Evolutionary conservation across 1,140 invertebrate genomes (phyloP).

Genomic region (Heliconius himera): DNA sequence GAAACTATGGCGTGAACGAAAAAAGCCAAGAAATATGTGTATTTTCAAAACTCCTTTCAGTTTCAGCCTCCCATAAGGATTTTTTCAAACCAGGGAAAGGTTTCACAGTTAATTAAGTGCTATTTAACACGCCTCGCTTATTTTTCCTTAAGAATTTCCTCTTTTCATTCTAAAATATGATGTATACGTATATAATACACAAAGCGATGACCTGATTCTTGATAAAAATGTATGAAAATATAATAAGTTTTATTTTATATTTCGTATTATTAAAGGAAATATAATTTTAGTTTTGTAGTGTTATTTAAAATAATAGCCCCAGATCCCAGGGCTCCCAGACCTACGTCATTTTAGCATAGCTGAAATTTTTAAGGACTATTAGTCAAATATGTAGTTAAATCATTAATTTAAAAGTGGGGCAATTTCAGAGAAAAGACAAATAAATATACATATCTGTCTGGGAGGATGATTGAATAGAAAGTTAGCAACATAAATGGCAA

Average conservation of each 20-base stretch:
- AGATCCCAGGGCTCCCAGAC: too few species aligned
- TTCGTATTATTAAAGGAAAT: not conserved
- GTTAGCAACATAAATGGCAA: slow-evolving; percentile 5
- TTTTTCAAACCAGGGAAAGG: slow-evolving; percentile 7
- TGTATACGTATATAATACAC: not conserved
- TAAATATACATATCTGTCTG: too few species aligned
- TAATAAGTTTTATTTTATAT: not conserved
- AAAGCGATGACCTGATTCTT: slow-evolving; percentile 1
- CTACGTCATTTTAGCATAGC: too few species aligned
- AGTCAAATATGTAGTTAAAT: too few species aligned
- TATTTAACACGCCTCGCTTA: slow-evolving; percentile 10
- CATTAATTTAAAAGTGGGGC: too few species aligned
- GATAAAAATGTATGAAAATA: not conserved
- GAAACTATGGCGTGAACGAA: not conserved
- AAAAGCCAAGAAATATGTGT: slow-evolving; percentile 7
- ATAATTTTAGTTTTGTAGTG: not conserved
- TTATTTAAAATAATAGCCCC: not conserved
- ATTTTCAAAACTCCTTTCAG: slow-evolving; percentile 4
- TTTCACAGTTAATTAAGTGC: slow-evolving; percentile 14
- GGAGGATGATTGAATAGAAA: not conserved
- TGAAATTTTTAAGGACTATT: too few species aligned
- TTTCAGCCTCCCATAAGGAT: not conserved
- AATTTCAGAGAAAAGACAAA: too few species aligned
- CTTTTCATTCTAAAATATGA: not conserved
- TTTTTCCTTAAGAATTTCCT: slow-evolving; percentile 11